Evolutionary conservation across 2,888 invertebrate genomes (phyloP).

Genomic region (Zaprionus obscuricornis): DNA sequence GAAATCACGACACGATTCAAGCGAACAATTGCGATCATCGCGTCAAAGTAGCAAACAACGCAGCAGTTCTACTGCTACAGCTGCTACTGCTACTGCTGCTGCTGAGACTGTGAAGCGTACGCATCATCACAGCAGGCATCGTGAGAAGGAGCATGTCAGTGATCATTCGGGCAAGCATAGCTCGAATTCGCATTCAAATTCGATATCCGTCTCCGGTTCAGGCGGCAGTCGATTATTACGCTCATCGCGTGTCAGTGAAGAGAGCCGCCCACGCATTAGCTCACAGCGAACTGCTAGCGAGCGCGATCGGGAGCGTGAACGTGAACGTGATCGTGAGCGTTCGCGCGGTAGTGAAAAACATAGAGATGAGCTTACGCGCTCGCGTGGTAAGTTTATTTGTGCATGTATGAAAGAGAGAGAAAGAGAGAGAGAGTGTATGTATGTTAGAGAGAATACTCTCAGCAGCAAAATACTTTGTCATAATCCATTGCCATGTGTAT

Average conservation of each 20-base stretch:
- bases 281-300: conserved; percentile 37
- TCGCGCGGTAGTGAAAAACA: conserved; percentile 55
- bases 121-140: conserved; percentile 69
- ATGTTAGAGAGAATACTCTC: too few relatives aligned
- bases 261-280: conserved; percentile 56
- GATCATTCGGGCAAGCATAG: conserved; percentile 50
- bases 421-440: background rate
- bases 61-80: conserved; percentile 36
- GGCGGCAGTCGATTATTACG: conserved; percentile 57
- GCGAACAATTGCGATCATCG: conserved; percentile 35
- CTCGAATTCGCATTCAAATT: too few relatives aligned
- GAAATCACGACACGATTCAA: conserved; percentile 53
- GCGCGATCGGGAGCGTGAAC: conserved; percentile 48
- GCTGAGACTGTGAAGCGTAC: conserved; percentile 59
- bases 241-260: conserved; percentile 59
- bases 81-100: too few relatives aligned
- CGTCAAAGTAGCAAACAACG: conserved; percentile 49
- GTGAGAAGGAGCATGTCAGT: conserved; percentile 45
- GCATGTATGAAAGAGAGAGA: background rate
- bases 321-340: conserved; percentile 58
- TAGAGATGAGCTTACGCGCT: conserved; percentile 63
- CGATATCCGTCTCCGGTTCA: conserved; percentile 19
- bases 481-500: conserved; percentile 38
- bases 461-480: background rate
- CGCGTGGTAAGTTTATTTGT: conserved; percentile 68